These are phyloP conservation scores for Saccopteryx leptura DNA, from an alignment of 2,113 vertebrate genomes.

Conservation along the genomic window DNA sequence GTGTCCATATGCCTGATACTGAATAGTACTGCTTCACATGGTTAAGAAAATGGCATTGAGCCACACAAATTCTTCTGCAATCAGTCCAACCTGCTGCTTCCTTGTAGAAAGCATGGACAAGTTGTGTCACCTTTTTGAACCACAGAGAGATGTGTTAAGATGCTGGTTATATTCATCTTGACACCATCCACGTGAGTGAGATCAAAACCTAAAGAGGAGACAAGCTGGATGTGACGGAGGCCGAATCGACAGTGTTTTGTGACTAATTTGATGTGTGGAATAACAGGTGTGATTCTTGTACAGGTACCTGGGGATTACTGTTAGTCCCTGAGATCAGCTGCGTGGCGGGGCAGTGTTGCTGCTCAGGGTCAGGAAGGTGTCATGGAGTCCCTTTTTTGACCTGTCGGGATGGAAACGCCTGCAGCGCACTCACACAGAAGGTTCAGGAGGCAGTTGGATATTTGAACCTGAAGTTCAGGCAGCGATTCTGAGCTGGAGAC, in stretches of 20 bases:
- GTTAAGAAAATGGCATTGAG: background rate
- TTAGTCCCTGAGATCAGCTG: background rate
- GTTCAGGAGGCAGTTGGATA: background rate
- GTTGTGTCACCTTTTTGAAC: background rate
- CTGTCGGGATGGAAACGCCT: background rate
- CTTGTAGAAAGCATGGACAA: background rate
- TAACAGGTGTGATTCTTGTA: background rate
- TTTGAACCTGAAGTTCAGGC: background rate
- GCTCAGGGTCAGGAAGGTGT: background rate
- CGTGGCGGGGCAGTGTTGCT: background rate
- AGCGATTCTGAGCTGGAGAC: background rate
- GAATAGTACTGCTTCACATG: background rate
- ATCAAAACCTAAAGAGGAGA: background rate
- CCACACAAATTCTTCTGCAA: background rate
- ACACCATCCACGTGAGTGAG: background rate
- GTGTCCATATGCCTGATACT: background rate
- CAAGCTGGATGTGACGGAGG: background rate
- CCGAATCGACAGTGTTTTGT: background rate
- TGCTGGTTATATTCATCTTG: background rate
- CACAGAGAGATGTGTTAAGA: background rate
- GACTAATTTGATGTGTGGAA: background rate
- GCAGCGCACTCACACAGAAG: no score
- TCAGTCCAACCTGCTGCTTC: background rate
- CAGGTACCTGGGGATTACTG: background rate
- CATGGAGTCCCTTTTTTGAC: background rate